These are phyloP conservation scores for Ciona savignyi DNA, from an alignment of 23 tunicate genomes.

Conservation along the genomic window DNA sequence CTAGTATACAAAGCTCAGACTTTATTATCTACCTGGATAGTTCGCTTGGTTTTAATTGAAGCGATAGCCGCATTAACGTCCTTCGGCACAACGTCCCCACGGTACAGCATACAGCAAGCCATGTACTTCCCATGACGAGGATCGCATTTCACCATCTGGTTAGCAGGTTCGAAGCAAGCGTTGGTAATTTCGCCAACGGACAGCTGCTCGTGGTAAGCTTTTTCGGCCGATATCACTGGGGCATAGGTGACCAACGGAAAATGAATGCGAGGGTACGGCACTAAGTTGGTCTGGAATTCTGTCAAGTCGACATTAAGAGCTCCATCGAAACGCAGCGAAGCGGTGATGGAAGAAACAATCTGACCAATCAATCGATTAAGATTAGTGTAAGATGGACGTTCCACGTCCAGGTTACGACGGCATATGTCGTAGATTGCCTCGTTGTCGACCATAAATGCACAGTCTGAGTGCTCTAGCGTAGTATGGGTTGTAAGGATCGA, in stretches of 20 bases:
- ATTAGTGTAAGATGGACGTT: background rate
- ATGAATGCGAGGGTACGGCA: conserved; percentile 1
- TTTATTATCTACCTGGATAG: conserved; percentile 33
- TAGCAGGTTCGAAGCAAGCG: background rate
- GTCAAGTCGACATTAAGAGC: background rate
- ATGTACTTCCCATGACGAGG: background rate
- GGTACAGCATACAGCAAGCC: background rate
- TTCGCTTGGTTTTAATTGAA: conserved; percentile 59
- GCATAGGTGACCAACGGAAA: conserved; percentile 47
- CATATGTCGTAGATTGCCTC: background rate
- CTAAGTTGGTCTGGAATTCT: background rate
- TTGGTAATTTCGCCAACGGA: background rate
- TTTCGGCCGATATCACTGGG: conserved; percentile 50
- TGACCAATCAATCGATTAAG: background rate
- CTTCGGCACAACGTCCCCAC: conserved; percentile 59
- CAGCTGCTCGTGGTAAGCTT: conserved; percentile 2
- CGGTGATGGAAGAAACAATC: background rate
- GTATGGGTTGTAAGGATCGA: conserved; percentile 16
- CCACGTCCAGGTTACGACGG: background rate
- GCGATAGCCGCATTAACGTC: conserved; percentile 84
- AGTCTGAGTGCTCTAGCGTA: conserved; percentile 72
- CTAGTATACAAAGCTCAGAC: no score
- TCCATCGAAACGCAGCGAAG: background rate
- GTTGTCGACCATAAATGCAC: conserved; percentile 60
- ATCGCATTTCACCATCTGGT: background rate